Conservation (phyloP, 2,888 invertebrate genomes). For the Camptogramma bilineatum region DNA sequence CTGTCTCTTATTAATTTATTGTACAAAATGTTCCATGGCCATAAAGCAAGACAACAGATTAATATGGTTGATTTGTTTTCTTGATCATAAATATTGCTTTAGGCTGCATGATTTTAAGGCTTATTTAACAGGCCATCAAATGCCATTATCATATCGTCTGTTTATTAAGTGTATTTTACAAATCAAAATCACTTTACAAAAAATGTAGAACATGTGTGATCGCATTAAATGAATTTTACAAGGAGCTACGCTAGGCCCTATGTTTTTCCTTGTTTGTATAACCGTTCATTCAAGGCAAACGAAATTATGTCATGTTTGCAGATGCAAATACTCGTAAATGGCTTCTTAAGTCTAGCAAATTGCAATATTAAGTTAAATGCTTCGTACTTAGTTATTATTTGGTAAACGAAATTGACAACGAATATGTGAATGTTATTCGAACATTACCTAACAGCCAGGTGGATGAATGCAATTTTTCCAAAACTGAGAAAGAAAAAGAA, state of each 20-base stretch:
- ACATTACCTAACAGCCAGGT: too few species aligned
- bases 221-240: conserved; percentile 8
- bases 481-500: too few species aligned
- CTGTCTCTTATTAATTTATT: not conserved
- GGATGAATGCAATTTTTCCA: too few species aligned
- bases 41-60: not conserved
- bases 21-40: not conserved
- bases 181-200: not conserved
- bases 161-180: not conserved
- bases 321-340: not conserved
- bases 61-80: not conserved
- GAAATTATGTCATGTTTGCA: not conserved
- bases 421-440: too few species aligned
- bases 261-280: conserved; percentile 16
- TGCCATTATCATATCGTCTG: not conserved
- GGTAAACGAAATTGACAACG: too few species aligned
- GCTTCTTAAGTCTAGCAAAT: not conserved
- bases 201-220: not conserved
- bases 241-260: conserved; percentile 18
- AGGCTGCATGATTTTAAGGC: not conserved
- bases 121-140: not conserved
- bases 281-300: not conserved
- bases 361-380: not conserved
- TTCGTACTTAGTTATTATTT: not conserved
- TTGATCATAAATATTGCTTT: not conserved